Evolutionary conservation across 1,140 invertebrate species (phyloP).

Genomic region (Rhyzopertha dominica): DNA sequence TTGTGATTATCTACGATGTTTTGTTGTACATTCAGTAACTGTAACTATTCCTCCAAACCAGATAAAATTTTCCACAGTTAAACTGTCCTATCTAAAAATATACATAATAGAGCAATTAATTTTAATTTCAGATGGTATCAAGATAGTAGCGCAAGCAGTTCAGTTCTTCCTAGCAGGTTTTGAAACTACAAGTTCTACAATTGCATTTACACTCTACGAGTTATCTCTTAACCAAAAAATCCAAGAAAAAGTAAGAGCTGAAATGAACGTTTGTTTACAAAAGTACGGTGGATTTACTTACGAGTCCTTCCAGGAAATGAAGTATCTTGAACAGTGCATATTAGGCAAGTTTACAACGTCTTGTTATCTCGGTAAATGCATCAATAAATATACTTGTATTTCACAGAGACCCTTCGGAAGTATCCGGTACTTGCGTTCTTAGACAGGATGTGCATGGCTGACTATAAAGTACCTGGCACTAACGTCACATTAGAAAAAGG

Average conservation of each 20-base stretch:
- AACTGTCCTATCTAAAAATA: no score
- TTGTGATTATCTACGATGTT: no score
- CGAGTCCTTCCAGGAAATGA: slow-evolving; percentile 42
- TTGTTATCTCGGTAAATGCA: no score
- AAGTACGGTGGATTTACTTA: slow-evolving; percentile 37
- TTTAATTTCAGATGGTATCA: slow-evolving; percentile 41
- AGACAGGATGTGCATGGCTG: slow-evolving; percentile 31
- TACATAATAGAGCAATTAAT: no score
- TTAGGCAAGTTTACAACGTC: no score
- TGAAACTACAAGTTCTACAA: slow-evolving; percentile 59
- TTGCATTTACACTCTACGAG: slow-evolving; percentile 61
- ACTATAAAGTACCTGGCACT: slow-evolving; percentile 40
- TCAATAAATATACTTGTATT: no score
- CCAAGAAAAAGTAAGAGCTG: slow-evolving; percentile 49
- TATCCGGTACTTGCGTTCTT: slow-evolving; percentile 41
- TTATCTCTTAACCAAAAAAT: slow-evolving; percentile 51
- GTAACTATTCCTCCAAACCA: no score
- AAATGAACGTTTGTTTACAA: slow-evolving; percentile 29
- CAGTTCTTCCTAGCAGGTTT: slow-evolving; percentile 61
- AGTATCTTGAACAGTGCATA: slow-evolving; percentile 49
- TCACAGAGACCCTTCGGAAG: slow-evolving; percentile 46
- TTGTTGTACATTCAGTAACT: no score
- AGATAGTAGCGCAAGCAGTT: slow-evolving; percentile 54
- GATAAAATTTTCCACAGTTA: no score
- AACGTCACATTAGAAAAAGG: slow-evolving; percentile 38